phyloP scores from a whole-genome alignment of 2,888 invertebrate genomes.

The Ephialtes manifestator region DNA sequence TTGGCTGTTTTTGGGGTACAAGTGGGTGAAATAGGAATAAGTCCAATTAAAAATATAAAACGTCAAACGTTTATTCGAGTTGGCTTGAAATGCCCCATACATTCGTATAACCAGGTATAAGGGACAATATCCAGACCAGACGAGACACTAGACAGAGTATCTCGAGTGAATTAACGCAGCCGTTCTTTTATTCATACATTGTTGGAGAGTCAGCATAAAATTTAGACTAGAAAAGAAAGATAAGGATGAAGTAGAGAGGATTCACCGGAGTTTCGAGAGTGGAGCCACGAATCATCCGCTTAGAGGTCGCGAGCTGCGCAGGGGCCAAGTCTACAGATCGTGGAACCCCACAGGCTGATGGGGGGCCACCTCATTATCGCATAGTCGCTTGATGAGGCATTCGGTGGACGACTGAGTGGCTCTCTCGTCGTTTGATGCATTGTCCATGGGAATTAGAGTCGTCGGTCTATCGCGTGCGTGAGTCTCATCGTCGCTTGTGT shows the following conservation, averaged over 20 bases:
- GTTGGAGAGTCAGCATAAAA: conserved; percentile 48
- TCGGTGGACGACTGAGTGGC: conserved; percentile 63
- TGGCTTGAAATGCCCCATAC: neutral
- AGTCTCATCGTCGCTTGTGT: conserved; percentile 57
- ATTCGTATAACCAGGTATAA: neutral
- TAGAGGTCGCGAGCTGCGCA: conserved; percentile 16
- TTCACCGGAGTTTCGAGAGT: conserved; percentile 20
- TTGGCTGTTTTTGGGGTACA: too few relatives aligned
- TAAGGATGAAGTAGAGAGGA: conserved; percentile 28
- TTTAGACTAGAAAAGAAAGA: conserved; percentile 61
- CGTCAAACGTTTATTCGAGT: too few relatives aligned
- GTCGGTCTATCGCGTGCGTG: conserved; percentile 58
- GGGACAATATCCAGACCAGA: neutral
- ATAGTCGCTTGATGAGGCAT: conserved; percentile 77
- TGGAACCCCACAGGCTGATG: conserved; percentile 49
- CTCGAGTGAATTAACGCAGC: conserved; percentile 60
- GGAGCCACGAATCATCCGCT: conserved; percentile 54
- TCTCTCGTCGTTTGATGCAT: conserved; percentile 77
- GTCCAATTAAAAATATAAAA: too few relatives aligned
- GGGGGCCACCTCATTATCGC: conserved; percentile 71
- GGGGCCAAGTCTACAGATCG: conserved; percentile 26
- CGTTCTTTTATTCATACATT: conserved; percentile 65
- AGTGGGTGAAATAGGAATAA: too few relatives aligned
- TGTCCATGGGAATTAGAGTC: conserved; percentile 76
- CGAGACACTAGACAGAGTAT: conserved; percentile 28